These are phyloP conservation scores for Zingel zingel DNA, from an alignment of 2,113 vertebrate genomes.

Conservation along the genomic window DNA sequence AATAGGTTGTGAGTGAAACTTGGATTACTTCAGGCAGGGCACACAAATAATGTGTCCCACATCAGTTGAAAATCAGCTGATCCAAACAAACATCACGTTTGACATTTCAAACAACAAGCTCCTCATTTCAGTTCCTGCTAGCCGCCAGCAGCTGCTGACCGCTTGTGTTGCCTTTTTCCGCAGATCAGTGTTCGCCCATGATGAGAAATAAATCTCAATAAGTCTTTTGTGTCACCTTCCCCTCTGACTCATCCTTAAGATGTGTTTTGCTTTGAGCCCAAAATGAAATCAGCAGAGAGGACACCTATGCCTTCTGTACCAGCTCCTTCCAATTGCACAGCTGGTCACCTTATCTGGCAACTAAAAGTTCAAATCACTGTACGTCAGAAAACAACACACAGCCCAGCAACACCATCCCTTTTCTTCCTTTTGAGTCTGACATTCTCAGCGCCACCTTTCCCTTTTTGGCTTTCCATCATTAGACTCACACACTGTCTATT, in stretches of 20 bases:
- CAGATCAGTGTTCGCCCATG: constrained; percentile 2
- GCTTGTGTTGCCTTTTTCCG: background rate
- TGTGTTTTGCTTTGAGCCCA: constrained; percentile 37
- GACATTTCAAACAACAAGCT: constrained; percentile 35
- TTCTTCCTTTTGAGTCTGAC: too few species aligned
- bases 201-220: constrained; percentile 28
- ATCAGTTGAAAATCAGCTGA: constrained; percentile 7
- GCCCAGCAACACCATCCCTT: too few species aligned
- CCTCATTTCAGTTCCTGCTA: background rate
- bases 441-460: too few species aligned
- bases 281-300: constrained; percentile 38
- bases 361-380: constrained; percentile 9
- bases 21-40: constrained; percentile 1
- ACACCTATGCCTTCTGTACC: constrained; percentile 28
- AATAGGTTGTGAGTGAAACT: background rate
- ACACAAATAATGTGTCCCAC: background rate
- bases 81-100: constrained; percentile 37
- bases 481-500: too few species aligned
- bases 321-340: constrained; percentile 2
- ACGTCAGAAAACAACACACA: background rate
- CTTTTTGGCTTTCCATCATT: too few species aligned
- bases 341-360: constrained; percentile 26
- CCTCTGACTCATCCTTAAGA: constrained; percentile 34
- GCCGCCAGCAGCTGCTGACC: background rate
- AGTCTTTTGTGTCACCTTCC: constrained; percentile 31